Conservation (phyloP, 2,888 invertebrate genomes). For the Neria commutata region DNA sequence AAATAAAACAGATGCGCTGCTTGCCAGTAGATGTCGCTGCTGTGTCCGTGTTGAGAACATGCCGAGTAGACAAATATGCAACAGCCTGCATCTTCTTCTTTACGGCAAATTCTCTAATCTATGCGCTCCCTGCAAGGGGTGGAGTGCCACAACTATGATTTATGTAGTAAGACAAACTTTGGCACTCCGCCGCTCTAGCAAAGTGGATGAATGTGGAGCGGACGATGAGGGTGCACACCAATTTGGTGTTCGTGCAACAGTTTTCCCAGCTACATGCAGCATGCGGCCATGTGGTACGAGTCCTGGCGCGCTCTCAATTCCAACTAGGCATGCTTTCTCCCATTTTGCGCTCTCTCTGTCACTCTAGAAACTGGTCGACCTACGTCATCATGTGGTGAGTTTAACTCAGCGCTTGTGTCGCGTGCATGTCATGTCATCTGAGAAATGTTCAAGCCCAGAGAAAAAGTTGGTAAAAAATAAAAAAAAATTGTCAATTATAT, state of each 20-base stretch:
- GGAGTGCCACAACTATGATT: too few relatives aligned
- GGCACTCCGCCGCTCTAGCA: slow-evolving; percentile 3
- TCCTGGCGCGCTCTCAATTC: neutral
- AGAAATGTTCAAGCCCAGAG: neutral
- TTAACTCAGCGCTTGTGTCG: neutral
- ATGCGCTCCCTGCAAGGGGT: too few relatives aligned
- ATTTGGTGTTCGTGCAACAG: slow-evolving; percentile 20
- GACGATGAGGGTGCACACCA: neutral
- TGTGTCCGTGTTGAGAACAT: too few relatives aligned
- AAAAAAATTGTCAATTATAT: too few relatives aligned
- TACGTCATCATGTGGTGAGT: slow-evolving; percentile 8
- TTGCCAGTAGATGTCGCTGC: too few relatives aligned
- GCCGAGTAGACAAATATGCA: too few relatives aligned
- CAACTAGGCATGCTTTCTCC: neutral
- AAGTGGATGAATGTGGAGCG: neutral
- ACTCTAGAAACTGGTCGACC: neutral
- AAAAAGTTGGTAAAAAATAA: too few relatives aligned
- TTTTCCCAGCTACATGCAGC: slow-evolving; percentile 2
- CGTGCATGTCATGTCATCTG: neutral
- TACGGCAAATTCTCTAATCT: too few relatives aligned
- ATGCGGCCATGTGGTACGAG: neutral
- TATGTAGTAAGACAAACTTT: slow-evolving; percentile 7
- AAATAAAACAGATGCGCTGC: too few relatives aligned
- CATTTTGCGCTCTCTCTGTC: neutral
- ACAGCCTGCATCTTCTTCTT: too few relatives aligned